Percentiles rank a stretch among this genome's conserved stretches.
These are phyloP conservation scores for Melipona beecheii DNA, from an alignment of 2,888 invertebrate genomes.

Conservation along the genomic window DNA sequence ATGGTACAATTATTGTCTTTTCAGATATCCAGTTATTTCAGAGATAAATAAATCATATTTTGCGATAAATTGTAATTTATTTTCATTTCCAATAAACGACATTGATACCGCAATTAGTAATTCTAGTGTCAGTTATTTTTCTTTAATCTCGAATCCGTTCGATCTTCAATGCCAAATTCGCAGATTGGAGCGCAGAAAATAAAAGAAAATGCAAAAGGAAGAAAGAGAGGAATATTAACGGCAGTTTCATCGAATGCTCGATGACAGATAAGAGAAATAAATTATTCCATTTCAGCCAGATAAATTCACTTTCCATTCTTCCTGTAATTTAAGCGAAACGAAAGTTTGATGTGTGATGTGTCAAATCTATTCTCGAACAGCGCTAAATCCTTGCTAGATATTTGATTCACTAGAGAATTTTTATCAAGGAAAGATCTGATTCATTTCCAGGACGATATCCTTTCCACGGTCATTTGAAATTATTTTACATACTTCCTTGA, in stretches of 20 bases:
- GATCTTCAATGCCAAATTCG: neutral
- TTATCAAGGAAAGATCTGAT: conserved; percentile 7
- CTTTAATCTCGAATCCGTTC: neutral
- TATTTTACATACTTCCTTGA: neutral
- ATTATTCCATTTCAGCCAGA: neutral
- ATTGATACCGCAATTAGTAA: too few species aligned
- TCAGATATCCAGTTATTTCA: too few species aligned
- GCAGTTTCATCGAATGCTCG: conserved; percentile 11
- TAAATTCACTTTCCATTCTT: conserved; percentile 20
- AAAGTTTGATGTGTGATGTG: conserved; percentile 4
- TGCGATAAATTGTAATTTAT: too few species aligned
- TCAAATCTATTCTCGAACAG: neutral
- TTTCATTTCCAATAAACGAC: too few species aligned
- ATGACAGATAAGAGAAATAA: conserved; percentile 7
- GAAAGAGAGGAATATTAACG: conserved; percentile 18
- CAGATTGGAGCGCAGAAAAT: neutral
- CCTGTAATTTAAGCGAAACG: conserved; percentile 2
- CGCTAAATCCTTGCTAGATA: neutral
- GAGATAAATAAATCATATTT: too few species aligned
- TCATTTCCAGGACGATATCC: neutral
- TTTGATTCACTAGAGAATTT: neutral
- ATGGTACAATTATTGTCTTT: too few species aligned
- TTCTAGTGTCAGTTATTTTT: neutral
- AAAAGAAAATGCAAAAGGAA: neutral
- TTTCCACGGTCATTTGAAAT: neutral